phyloP scores from a whole-genome alignment of 2,797 vertebrate species.

The Orientallactaga sibirica region DNA sequence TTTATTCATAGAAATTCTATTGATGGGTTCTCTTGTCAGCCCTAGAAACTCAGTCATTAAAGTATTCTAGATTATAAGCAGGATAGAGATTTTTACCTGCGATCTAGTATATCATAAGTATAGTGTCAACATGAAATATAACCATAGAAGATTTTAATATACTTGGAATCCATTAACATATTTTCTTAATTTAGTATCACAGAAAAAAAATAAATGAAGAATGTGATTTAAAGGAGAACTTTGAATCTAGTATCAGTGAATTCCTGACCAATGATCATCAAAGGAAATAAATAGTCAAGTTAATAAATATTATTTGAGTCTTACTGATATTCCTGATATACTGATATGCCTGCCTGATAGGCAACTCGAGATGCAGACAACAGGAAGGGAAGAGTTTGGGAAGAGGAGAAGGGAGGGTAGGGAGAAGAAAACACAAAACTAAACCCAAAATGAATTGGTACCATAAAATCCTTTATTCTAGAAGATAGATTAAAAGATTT shows the following conservation, averaged over 20 bases:
- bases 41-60: constrained; percentile 28
- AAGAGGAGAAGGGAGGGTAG: no score
- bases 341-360: no score
- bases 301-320: background rate
- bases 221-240: background rate
- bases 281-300: background rate
- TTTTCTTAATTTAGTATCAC: background rate
- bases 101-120: background rate
- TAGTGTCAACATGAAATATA: background rate
- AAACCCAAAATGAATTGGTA: no score
- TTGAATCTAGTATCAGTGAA: background rate
- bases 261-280: background rate
- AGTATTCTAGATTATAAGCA: background rate
- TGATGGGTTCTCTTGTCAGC: background rate
- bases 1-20: background rate
- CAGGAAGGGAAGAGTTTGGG: background rate
- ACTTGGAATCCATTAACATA: background rate
- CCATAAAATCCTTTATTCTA: no score
- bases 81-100: background rate
- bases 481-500: no score
- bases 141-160: background rate
- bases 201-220: constrained; percentile 5
- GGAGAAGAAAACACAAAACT: no score
- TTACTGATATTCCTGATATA: background rate
- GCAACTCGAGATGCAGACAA: no score